Percentiles rank a stretch among this genome's conserved stretches.
Evolutionary conservation across 2,797 vertebrate genomes (phyloP).

Genomic region (Zenarchopterus dispar): DNA sequence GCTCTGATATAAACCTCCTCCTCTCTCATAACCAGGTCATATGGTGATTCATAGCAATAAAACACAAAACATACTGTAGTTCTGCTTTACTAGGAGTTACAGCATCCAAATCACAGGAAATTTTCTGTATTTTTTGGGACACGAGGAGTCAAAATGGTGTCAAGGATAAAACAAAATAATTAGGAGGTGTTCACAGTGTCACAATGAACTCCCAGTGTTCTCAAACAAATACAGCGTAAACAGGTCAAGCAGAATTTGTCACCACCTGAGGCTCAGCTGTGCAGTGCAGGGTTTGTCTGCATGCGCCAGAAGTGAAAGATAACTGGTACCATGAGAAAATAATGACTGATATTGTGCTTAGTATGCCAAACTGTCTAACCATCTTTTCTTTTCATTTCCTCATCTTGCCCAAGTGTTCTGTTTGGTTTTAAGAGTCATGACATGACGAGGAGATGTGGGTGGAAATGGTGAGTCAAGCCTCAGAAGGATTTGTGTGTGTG

Average conservation of each 20-base stretch:
- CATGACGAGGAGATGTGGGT: constrained; percentile 58
- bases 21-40: constrained; percentile 28
- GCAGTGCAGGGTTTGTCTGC: too few species aligned
- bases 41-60: constrained; percentile 36
- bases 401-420: constrained; percentile 42
- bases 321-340: background rate
- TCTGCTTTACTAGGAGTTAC: constrained; percentile 8
- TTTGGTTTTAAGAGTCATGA: constrained; percentile 51
- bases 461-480: constrained; percentile 69
- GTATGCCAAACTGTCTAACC: constrained; percentile 2
- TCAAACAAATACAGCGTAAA: constrained; percentile 26
- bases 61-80: constrained; percentile 1
- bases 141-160: constrained; percentile 17
- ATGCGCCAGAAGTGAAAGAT: too few species aligned
- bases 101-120: background rate
- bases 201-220: too few species aligned
- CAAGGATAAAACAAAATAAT: background rate
- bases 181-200: background rate
- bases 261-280: constrained; percentile 27
- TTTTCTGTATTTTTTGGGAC: constrained; percentile 8
- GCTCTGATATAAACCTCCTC: constrained; percentile 26
- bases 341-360: background rate
- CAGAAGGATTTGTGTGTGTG: constrained; percentile 38
- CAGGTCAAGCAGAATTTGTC: constrained; percentile 35
- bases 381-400: constrained; percentile 6